Base-by-base conservation (phyloP, 2,113 vertebrate genomes). In the Ochotona princeps region DNA sequence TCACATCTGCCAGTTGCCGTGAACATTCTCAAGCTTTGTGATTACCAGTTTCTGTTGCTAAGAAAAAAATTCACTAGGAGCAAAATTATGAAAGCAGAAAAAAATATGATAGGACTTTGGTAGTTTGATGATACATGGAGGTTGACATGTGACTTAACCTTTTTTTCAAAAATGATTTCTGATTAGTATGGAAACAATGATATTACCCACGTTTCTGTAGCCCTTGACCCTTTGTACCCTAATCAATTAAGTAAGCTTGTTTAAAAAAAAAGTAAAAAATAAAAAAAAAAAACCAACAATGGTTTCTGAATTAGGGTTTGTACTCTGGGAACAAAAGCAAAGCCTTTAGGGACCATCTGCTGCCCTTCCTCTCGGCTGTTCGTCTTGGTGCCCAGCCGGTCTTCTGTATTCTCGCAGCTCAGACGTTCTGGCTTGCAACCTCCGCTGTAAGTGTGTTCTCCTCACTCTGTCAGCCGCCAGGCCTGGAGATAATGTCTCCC, bases 81-180 rank as follows among this genome's bases (percentile, higher is more conserved):
- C 25, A 88, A 87, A 95, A 83, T 72, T 83, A 75, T 32, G 13
- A 90, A 83, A 87, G 90, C 70, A 84, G 38, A 60, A 49, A 75
- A 85, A 72, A 44, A 80, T 73, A 6, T 78, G 17, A 21, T 49
- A 73, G 20, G 18, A 82, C 66, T 84, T 89, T 18, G 38, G 79
- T 89, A 63, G 72, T 91, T 80, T 35, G 28, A 90, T 83, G 90
- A 80, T 80, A 74, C 83, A 73, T 63, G 67, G 28, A 89, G 7
- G 78, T 47, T 85, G 82, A 15, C 61, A n/a, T 84, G 14, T 90
- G 75, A 67, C 47, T 65, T 89, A 57, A 49, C 32, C 32, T 91
- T 86, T 67, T 65, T 23, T 67, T 38, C 75, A 30, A 44, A 44
- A 44, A 87, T 26, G 11, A 32, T 92, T 86, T 84, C 65, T 63